These are phyloP conservation scores for Myripristis jacobus DNA, from an alignment of 2,797 vertebrate species.

Conservation along the genomic window DNA sequence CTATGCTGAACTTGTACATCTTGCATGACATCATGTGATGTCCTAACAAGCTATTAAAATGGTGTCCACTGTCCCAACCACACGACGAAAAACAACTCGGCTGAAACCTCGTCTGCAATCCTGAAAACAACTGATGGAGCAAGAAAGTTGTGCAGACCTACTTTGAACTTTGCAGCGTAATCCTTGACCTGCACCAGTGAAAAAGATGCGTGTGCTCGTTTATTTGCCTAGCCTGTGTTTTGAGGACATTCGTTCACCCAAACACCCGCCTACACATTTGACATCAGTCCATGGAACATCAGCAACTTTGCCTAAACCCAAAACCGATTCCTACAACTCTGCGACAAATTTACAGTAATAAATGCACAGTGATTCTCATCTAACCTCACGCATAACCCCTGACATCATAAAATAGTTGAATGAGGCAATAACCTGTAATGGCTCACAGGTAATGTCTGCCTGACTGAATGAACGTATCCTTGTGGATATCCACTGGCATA, in stretches of 20 bases:
- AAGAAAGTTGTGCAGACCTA: slow-evolving; percentile 6
- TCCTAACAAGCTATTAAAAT: slow-evolving; percentile 1
- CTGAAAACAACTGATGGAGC: slow-evolving; percentile 26
- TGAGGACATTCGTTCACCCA: background rate
- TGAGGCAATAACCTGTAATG: slow-evolving; percentile 63
- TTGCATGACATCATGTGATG: background rate
- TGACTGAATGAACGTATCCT: slow-evolving; percentile 64
- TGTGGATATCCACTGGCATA: slow-evolving; percentile 68
- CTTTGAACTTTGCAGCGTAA: slow-evolving; percentile 12
- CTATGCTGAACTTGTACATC: background rate
- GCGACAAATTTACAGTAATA: background rate
- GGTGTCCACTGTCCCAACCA: background rate
- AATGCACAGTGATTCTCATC: slow-evolving; percentile 16
- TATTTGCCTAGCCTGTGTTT: background rate
- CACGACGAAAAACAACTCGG: background rate
- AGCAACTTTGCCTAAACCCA: slow-evolving; percentile 1
- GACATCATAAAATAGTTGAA: slow-evolving; percentile 55
- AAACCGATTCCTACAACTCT: background rate
- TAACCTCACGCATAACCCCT: slow-evolving; percentile 41
- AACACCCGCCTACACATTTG: slow-evolving; percentile 5
- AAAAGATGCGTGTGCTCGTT: background rate
- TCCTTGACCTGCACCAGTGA: background rate
- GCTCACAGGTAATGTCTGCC: slow-evolving; percentile 52
- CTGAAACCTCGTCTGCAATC: slow-evolving; percentile 20
- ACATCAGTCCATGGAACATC: background rate